These are phyloP conservation scores for Seriola aureovittata DNA, from an alignment of 2,113 vertebrate species.

Conservation along the genomic window DNA sequence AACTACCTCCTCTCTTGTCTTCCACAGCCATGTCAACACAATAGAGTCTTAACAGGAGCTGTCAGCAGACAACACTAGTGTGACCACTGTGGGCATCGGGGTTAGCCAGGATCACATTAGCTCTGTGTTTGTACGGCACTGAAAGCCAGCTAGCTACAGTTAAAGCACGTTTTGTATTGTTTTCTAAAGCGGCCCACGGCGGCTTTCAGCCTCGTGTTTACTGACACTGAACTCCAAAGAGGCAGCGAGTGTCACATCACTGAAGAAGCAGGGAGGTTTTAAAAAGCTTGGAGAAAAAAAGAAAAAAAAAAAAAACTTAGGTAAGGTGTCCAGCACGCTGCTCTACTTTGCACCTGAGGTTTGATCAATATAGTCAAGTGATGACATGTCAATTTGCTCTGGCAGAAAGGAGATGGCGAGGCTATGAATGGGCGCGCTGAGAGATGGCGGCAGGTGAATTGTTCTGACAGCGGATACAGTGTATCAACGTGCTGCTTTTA, in stretches of 20 bases:
- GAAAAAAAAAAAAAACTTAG: constrained; percentile 52
- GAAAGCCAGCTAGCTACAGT: constrained; percentile 82
- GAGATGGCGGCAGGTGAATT: constrained; percentile 92
- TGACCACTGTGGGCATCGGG: constrained; percentile 68
- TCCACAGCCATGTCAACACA: constrained; percentile 81
- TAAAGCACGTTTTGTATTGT: constrained; percentile 75
- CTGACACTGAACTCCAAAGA: constrained; percentile 64
- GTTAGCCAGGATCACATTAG: constrained; percentile 81
- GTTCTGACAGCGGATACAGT: constrained; percentile 82
- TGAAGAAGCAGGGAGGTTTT: constrained; percentile 29
- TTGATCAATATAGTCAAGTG: constrained; percentile 80
- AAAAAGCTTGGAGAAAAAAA: constrained; percentile 39
- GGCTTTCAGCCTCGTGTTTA: constrained; percentile 79
- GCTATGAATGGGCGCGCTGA: constrained; percentile 79
- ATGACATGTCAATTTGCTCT: constrained; percentile 85
- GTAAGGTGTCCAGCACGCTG: constrained; percentile 76
- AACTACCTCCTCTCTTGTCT: constrained; percentile 80
- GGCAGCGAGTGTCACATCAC: constrained; percentile 22
- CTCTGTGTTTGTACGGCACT: constrained; percentile 84
- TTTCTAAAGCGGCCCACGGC: constrained; percentile 71
- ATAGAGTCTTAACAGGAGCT: constrained; percentile 87
- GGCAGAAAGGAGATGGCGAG: constrained; percentile 55
- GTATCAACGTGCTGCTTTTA: constrained; percentile 82
- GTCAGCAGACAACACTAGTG: constrained; percentile 85
- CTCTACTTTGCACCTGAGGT: constrained; percentile 86